Evolutionary conservation across 2,888 invertebrate species (phyloP).

Genomic region (Mesorhabditis spiculigera): DNA sequence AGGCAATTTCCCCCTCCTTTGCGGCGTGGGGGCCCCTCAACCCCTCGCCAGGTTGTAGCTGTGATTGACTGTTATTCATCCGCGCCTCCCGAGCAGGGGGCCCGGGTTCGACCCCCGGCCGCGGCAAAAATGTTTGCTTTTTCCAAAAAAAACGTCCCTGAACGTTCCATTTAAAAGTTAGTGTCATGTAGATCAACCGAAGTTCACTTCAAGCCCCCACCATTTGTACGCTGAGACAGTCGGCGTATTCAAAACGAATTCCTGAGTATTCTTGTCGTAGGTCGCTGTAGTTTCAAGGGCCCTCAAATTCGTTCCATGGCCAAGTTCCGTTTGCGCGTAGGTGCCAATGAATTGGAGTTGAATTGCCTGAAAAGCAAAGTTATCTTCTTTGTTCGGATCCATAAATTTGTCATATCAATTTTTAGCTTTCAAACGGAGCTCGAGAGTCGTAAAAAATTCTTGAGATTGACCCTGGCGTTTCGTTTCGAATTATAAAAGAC

Average conservation of each 20-base stretch:
- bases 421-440: not conserved
- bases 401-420: too few species aligned
- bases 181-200: too few species aligned
- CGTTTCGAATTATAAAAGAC: conserved; percentile 3
- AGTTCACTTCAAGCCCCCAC: conserved; percentile 57
- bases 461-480: not conserved
- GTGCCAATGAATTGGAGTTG: conserved; percentile 80
- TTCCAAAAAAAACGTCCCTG: too few species aligned
- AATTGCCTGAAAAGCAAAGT: not conserved
- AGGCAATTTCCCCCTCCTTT: too few species aligned
- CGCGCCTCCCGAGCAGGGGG: too few species aligned
- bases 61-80: too few species aligned
- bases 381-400: too few species aligned
- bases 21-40: too few species aligned
- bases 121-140: too few species aligned
- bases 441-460: not conserved
- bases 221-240: conserved; percentile 85
- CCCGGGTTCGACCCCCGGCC: too few species aligned
- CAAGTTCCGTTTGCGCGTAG: conserved; percentile 93
- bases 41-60: too few species aligned
- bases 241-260: conserved; percentile 83
- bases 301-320: conserved; percentile 79
- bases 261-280: conserved; percentile 76
- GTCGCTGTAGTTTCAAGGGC: conserved; percentile 89
- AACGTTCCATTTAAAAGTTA: too few species aligned